Evolutionary conservation across 2,888 invertebrate species (phyloP).

Genomic region (Nemotelus pantherinus): DNA sequence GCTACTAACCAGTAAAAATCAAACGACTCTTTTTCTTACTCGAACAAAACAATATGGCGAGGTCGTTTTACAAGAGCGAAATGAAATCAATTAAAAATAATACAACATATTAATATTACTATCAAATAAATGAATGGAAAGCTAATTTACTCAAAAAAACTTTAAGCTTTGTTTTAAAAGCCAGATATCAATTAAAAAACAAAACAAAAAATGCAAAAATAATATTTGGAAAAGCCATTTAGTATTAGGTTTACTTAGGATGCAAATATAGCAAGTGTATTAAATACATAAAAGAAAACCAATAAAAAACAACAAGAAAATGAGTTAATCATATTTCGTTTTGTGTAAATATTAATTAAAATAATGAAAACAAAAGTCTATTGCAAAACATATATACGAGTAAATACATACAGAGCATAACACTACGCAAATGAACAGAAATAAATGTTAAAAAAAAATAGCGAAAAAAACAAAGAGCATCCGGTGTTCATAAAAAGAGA

Average conservation of each 20-base stretch:
- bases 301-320: neutral
- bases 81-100: slow-evolving; percentile 28
- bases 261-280: slow-evolving; percentile 19
- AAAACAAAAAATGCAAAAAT: slow-evolving; percentile 17
- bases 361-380: slow-evolving; percentile 13
- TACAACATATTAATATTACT: neutral
- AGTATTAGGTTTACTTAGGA: slow-evolving; percentile 38
- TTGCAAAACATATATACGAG: slow-evolving; percentile 14
- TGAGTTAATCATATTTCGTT: slow-evolving; percentile 22
- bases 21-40: no score
- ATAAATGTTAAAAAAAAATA: neutral
- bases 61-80: slow-evolving; percentile 20
- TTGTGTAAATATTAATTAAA: slow-evolving; percentile 36
- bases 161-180: slow-evolving; percentile 49
- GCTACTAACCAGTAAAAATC: no score
- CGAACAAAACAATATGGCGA: neutral
- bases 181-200: slow-evolving; percentile 40
- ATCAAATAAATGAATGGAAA: slow-evolving; percentile 2
- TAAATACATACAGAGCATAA: neutral
- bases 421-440: neutral
- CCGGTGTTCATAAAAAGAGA: neutral
- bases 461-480: neutral
- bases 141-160: slow-evolving; percentile 41
- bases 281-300: slow-evolving; percentile 23
- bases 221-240: slow-evolving; percentile 22